Evolutionary conservation across 1,140 invertebrate species (phyloP).

Genomic region (Leptopilina clavipes): DNA sequence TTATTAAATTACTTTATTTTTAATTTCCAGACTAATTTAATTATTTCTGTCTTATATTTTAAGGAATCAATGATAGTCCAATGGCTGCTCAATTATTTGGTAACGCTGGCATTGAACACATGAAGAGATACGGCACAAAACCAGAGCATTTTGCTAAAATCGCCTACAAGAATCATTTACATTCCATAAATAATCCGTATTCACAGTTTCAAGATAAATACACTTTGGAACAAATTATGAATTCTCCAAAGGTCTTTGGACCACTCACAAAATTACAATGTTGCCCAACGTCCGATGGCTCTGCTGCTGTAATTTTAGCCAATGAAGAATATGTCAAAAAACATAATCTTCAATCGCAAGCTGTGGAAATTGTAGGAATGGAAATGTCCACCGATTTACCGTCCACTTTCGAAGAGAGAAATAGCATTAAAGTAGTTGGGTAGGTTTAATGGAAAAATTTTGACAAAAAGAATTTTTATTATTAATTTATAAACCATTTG

Average conservation of each 20-base stretch:
- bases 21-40: too few relatives aligned
- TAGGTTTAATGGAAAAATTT: slow-evolving; percentile 41
- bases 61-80: slow-evolving; percentile 83
- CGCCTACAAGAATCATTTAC: slow-evolving; percentile 97
- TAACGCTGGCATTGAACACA: slow-evolving; percentile 96
- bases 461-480: background rate
- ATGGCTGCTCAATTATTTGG: slow-evolving; percentile 97
- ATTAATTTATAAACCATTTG: slow-evolving; percentile 12
- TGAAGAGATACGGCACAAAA: slow-evolving; percentile 97
- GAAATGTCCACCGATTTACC: slow-evolving; percentile 96
- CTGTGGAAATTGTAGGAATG: slow-evolving; percentile 96
- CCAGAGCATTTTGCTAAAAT: slow-evolving; percentile 97
- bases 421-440: slow-evolving; percentile 89
- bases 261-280: slow-evolving; percentile 97
- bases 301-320: slow-evolving; percentile 92
- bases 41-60: slow-evolving; percentile 35
- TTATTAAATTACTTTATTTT: too few relatives aligned
- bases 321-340: slow-evolving; percentile 92
- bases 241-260: slow-evolving; percentile 89
- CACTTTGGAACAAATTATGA: slow-evolving; percentile 90
- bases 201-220: slow-evolving; percentile 96
- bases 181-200: slow-evolving; percentile 97
- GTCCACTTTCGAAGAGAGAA: slow-evolving; percentile 89
- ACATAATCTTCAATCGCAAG: slow-evolving; percentile 87
- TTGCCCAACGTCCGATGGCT: slow-evolving; percentile 97